Evolutionary conservation across 2,113 vertebrate genomes (phyloP), one percentile per base, ranked within the genome.

Genomic region (Picathartes gymnocephalus): DNA sequence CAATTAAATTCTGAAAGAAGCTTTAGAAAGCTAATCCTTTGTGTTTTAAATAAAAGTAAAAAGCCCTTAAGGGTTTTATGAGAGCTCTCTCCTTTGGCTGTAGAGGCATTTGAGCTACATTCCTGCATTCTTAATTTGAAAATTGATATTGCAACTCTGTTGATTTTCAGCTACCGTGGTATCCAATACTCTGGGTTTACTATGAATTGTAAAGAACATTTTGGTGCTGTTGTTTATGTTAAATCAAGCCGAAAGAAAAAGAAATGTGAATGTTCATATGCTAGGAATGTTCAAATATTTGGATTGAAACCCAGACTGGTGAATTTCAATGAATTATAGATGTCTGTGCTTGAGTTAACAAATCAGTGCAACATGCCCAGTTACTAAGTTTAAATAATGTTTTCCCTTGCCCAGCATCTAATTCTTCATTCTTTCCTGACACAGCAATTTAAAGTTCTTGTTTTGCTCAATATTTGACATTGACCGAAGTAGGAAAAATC

Each of bases 21-120:
- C 82, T 90, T 93, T 93, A 76, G 87, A 92, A 95, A 87, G 79
- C 57, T 85, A 84, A 86, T 92, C 79, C 64, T 83, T 91, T 84
- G 85, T 91, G 42, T 60, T 83, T 90, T 80, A 86, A 92, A 70
- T 73, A 84, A 44, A 92, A 90, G 37, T 62, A n/a, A 84, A 90
- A 96, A 74, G 44, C 72, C 83, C 45, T 71, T 62, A 70, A 88
- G 72, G 51, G 25, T 54, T 94, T 92, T 78, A 31, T 70, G 47
- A 81, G 71, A 70, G 54, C 33, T 88, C 30, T 84, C 25, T 88
- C 14, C 66, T 87, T 64, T 31, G 54, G 40, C 71, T 82, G 5
- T 28, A 37, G 64, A 94, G 37, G 31, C 48, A 84, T 35, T 45
- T 39, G 44, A 84, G 72, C 48, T 58, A 25, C 24, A 56, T 68